Percentiles rank a stretch among this genome's conserved stretches.
Evolutionary conservation across 2,113 vertebrate species (phyloP).

Genomic region (Lethenteron camtschaticum): DNA sequence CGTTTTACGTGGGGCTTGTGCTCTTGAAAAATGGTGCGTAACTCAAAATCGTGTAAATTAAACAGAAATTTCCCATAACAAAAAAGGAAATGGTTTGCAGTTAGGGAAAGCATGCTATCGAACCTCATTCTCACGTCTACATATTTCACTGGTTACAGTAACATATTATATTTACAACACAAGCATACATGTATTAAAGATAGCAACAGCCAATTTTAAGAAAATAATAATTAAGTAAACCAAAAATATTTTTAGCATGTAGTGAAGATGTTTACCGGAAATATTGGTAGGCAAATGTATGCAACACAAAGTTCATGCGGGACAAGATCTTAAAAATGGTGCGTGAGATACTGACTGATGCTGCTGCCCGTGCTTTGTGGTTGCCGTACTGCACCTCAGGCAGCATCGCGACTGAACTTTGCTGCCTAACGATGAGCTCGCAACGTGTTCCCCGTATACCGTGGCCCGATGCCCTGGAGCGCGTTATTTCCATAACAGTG

Average conservation of each 20-base stretch:
- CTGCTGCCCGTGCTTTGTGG: not conserved
- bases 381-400: not conserved
- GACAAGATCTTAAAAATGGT: slow-evolving; percentile 1
- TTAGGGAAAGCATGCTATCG: slow-evolving; percentile 3
- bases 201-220: slow-evolving; percentile 4
- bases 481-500: not conserved
- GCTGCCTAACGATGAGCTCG: not conserved
- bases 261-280: too few relatives aligned
- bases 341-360: not conserved
- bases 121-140: not conserved
- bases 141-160: not conserved
- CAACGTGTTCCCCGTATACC: too few relatives aligned
- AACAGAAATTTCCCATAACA: not conserved
- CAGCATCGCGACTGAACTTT: too few relatives aligned
- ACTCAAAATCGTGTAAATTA: not conserved
- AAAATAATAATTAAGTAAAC: not conserved
- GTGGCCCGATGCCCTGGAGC: not conserved
- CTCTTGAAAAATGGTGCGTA: too few relatives aligned
- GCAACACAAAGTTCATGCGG: not conserved
- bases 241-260: not conserved
- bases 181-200: not conserved
- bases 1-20: too few relatives aligned
- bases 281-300: too few relatives aligned
- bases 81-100: not conserved
- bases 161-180: not conserved